These are phyloP conservation scores for Callipepla squamata DNA, from an alignment of 2,113 vertebrate species.

Conservation along the genomic window DNA sequence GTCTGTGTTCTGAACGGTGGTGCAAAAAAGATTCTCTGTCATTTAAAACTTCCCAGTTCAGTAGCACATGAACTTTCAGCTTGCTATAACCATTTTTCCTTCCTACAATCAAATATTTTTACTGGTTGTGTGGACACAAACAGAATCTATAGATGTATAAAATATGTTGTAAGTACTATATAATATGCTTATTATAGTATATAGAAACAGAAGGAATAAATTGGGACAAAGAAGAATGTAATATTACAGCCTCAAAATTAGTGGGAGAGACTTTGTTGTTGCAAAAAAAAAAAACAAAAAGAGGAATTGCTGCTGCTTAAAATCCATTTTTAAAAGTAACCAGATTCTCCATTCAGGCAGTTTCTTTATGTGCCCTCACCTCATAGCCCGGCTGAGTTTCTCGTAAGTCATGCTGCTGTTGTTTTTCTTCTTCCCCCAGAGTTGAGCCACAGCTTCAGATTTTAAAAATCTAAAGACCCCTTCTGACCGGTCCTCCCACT, in stretches of 20 bases:
- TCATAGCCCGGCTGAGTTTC: conserved; percentile 98
- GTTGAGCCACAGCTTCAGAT: conserved; percentile 95
- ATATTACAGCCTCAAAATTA: background rate
- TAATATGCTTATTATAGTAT: background rate
- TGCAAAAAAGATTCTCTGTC: background rate
- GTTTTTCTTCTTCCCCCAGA: conserved; percentile 99
- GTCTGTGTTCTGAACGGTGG: background rate
- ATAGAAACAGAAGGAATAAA: background rate
- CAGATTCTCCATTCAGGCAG: background rate
- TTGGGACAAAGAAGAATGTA: background rate
- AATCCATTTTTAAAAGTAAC: background rate
- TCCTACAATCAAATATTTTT: background rate
- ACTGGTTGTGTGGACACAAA: background rate
- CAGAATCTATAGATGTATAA: background rate
- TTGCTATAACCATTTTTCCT: background rate
- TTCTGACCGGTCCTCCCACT: conserved; percentile 95
- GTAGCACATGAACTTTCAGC: background rate
- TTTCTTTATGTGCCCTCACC: conserved; percentile 71
- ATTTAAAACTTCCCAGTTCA: background rate
- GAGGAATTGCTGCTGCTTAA: background rate
- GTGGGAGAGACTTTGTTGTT: background rate
- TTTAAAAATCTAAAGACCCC: conserved; percentile 97
- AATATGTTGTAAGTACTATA: too few relatives aligned
- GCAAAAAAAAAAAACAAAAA: background rate
- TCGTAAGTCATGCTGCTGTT: conserved; percentile 99